phyloP scores from a whole-genome alignment of 2,888 invertebrate species.

The Thyatira batis region DNA sequence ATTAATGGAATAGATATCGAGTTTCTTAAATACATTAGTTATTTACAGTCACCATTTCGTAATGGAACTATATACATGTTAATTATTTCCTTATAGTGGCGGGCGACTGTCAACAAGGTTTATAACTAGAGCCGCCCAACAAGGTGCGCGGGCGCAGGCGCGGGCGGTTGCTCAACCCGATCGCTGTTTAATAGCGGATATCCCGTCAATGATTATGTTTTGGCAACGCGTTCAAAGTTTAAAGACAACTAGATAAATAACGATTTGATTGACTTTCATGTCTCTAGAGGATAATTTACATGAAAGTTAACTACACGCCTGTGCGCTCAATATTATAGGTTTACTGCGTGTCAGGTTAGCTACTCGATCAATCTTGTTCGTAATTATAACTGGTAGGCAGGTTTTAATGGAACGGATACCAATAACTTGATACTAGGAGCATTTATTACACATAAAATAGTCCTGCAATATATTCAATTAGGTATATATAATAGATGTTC shows the following conservation, averaged over 20 bases:
- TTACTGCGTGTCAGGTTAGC: conserved; percentile 16
- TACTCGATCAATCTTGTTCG: conserved; percentile 34
- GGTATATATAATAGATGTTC: too few species aligned
- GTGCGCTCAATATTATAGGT: conserved; percentile 11
- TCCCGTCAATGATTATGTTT: conserved; percentile 24
- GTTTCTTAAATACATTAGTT: not conserved
- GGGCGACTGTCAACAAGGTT: not conserved
- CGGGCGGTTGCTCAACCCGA: conserved; percentile 16
- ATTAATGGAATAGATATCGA: not conserved
- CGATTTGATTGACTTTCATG: not conserved
- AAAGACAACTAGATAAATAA: not conserved
- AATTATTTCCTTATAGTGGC: too few species aligned
- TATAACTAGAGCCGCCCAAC: not conserved
- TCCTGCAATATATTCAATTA: too few species aligned
- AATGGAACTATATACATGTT: too few species aligned
- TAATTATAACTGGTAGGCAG: conserved; percentile 36
- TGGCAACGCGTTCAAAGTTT: conserved; percentile 1
- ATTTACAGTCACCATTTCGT: not conserved
- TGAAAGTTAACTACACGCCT: conserved; percentile 2
- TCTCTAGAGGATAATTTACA: not conserved
- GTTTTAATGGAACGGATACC: conserved; percentile 20
- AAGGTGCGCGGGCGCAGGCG: conserved; percentile 14
- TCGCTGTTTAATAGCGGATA: conserved; percentile 40
- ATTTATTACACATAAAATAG: not conserved
- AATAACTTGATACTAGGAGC: conserved; percentile 23